Conservation (phyloP, 2,113 vertebrate species). For the Hyaena hyaena region DNA sequence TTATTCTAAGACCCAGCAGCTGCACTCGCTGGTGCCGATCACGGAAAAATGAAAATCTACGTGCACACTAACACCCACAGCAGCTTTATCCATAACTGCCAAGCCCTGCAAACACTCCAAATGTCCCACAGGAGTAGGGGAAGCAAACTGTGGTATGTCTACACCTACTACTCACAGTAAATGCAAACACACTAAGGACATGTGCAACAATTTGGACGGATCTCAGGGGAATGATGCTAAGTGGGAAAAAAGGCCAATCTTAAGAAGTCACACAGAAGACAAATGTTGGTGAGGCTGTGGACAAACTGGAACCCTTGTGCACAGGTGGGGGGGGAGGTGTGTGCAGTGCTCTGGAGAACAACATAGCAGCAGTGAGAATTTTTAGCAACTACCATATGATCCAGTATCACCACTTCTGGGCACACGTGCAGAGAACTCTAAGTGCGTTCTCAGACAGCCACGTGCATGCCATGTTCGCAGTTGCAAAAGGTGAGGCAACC, state of each 20-base stretch:
- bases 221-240: not conserved
- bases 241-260: not conserved
- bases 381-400: not conserved
- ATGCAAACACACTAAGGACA: not conserved
- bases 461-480: fast-evolving
- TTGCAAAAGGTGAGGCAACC: not conserved
- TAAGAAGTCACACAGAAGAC: not conserved
- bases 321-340: fast-evolving
- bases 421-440: not conserved
- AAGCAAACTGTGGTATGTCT: not conserved
- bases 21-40: not conserved
- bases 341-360: not conserved
- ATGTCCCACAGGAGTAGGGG: fast-evolving
- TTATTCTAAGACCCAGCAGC: not conserved
- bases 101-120: fast-evolving
- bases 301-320: not conserved
- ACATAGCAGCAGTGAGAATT: fast-evolving
- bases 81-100: not conserved
- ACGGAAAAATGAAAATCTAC: not conserved
- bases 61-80: not conserved
- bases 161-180: too few species aligned
- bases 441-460: not conserved
- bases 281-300: too few species aligned
- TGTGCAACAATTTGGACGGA: fast-evolving
- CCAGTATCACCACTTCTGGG: not conserved